Base-by-base conservation (phyloP, 2,888 invertebrate genomes). In the Ophioninae sp. region DNA sequence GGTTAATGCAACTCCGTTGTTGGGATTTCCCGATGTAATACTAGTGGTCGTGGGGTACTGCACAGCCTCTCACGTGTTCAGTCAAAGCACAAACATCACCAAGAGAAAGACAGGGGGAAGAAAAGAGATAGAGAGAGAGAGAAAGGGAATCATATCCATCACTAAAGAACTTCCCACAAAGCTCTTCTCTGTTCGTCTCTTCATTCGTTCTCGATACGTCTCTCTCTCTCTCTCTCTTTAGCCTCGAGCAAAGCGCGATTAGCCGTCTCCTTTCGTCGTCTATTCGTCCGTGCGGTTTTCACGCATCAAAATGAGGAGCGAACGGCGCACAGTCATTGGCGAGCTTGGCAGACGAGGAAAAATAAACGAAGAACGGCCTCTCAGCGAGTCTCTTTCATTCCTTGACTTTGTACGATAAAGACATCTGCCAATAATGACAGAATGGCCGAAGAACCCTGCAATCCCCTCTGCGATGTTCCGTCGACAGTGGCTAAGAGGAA, bases 1-100 rank as follows among this genome's bases (percentile, higher is more conserved):
- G 73, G 59, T 90, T 90, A 88, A 89, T 90, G 90, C 90, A 88
- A 88, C 88, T 86, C 88, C 85, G 87, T 86, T 69, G 76, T 68
- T 73, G 79, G 65, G 72, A 67, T 62, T 72, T 50, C 70, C 78
- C 73, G 68, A 73, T 64, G 69, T 57, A 17, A 37, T 37, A 78
- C 30, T 13, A 69, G 62, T 69, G 17, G 62, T 50, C 37, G 30
- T 30, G 39, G 17, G 13, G 37, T 20, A 44, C 57, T 10, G 62
- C 41, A 39, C 17, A 56, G 44, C 41, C 75, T 64, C 80, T 75
- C 75, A 44, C 75, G 68, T 62, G 59, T 76, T 76, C 86, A 89
- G 87, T 87, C 88, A 87, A 88, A 89, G 88, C 88, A 88, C 88
- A 88, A 90, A 88, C 88, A 87, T 86, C 85, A 86, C 83, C 85